Percentiles rank a stretch among this genome's conserved stretches.
phyloP scores from a whole-genome alignment of 2,797 vertebrate genomes.

The Microchirus variegatus region DNA sequence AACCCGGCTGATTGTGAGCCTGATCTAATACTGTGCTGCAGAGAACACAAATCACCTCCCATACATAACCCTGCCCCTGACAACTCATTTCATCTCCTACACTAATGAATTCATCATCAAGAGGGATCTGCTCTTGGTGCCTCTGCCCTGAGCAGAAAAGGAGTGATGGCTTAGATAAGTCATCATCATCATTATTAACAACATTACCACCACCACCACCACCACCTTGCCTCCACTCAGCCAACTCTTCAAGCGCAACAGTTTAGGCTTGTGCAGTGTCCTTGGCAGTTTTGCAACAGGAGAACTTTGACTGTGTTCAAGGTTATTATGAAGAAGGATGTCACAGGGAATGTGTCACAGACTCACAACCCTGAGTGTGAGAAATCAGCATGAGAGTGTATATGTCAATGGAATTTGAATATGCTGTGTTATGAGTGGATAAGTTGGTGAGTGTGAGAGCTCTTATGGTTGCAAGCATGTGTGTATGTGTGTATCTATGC shows the following conservation, averaged over 20 bases:
- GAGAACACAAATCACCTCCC: slow-evolving; percentile 71
- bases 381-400: slow-evolving; percentile 46
- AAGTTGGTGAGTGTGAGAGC: slow-evolving; percentile 56
- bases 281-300: slow-evolving; percentile 43
- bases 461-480: slow-evolving; percentile 48
- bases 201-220: slow-evolving; percentile 21
- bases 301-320: slow-evolving; percentile 46
- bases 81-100: slow-evolving; percentile 75
- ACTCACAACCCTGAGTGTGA: slow-evolving; percentile 42
- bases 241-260: slow-evolving; percentile 50
- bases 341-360: slow-evolving; percentile 37
- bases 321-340: slow-evolving; percentile 45
- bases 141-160: slow-evolving; percentile 49
- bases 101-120: slow-evolving; percentile 75
- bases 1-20: slow-evolving; percentile 42
- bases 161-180: slow-evolving; percentile 71
- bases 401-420: slow-evolving; percentile 71
- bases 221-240: slow-evolving; percentile 25
- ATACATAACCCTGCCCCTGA: slow-evolving; percentile 67
- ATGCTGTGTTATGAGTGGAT: slow-evolving; percentile 62
- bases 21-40: slow-evolving; percentile 55
- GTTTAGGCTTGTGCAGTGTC: slow-evolving; percentile 30
- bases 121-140: slow-evolving; percentile 60
- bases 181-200: slow-evolving; percentile 47
- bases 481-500: slow-evolving; percentile 33